Base-by-base conservation (phyloP, 2,888 invertebrate genomes). In the Caenorhabditis sp. region DNA sequence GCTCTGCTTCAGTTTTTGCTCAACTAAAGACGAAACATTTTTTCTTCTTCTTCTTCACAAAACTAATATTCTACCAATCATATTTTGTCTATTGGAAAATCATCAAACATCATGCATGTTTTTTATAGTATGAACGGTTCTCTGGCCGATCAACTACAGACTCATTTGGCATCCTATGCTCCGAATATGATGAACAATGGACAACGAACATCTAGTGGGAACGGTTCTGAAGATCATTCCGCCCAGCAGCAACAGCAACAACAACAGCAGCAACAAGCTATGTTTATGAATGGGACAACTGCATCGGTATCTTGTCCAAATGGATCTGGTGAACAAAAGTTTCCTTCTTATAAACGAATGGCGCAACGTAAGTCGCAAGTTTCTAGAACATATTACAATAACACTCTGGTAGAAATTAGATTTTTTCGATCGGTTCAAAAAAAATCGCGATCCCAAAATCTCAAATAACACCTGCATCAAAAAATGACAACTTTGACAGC, bases 301-400 rank as follows among this genome's bases (percentile, higher is more conserved):
- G 62, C 70, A 14, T 66, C 68, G 23, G 71, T 66, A 5, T 71
- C 71, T 43, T 53, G 59, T 43, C 19, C 62, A 61, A 73, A 69
- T 64, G 69, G 72, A 26, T 59, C 69, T 51, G 69, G 68, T 54
- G 77, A 75, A 55, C 77, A 75, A 36, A 71, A 79, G 50, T 79
- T 77, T 62, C 78, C 78, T 14, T 78, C 78, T 14, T 81, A 81
- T 66, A 81, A 81, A 60, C 62, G 81, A 58, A 81, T 81, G 81
- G 81, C 81, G n/a, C 81, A 81, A 68, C 68, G 81, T 81, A 62
- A 70, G 78, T 76, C 19, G 17, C 1, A 43, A 21, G 12, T 43
- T 43, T 24, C n/a, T n/a, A n/a, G n/a, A n/a, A n/a, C n/a, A n/a
- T n/a, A n/a, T n/a, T n/a, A n/a, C n/a, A n/a, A n/a, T n/a, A n/a